A percentile compares a stretch with the other conserved stretches of the same genome.
These are phyloP conservation scores for Dolichoris vasculosae DNA, from an alignment of 1,140 invertebrate species.

Conservation along the genomic window DNA sequence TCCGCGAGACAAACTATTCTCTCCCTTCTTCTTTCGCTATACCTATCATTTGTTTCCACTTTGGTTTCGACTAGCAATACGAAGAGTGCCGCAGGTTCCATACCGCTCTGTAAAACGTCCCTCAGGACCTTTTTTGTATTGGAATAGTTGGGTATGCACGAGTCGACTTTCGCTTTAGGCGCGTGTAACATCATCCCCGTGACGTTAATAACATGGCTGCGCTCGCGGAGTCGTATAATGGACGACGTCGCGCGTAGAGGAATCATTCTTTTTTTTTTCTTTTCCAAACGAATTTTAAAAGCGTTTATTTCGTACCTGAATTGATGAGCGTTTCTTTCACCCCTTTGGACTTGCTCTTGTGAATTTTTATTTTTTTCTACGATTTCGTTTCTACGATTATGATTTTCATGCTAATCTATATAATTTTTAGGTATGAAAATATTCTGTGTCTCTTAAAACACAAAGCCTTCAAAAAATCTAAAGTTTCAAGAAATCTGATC, in stretches of 20 bases:
- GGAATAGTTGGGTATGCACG: background rate
- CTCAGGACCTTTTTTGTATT: background rate
- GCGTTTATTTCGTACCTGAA: conserved; percentile 5
- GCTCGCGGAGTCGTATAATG: background rate
- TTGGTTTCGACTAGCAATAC: background rate
- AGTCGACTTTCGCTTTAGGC: conserved; percentile 15
- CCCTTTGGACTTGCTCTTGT: background rate
- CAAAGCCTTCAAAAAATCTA: no score
- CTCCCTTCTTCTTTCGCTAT: background rate
- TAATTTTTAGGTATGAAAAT: no score
- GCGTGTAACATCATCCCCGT: conserved; percentile 33
- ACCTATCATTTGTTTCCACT: conserved; percentile 45
- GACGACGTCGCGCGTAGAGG: background rate
- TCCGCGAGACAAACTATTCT: background rate
- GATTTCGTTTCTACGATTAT: background rate
- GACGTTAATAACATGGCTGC: conserved; percentile 34
- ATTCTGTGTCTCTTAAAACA: no score
- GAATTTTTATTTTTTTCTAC: background rate
- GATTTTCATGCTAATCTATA: no score
- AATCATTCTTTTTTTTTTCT: background rate
- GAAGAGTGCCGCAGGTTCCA: background rate
- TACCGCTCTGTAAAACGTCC: background rate
- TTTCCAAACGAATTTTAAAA: conserved; percentile 12
- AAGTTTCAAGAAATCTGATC: no score
- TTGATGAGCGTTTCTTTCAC: background rate